Percentiles rank a stretch among this genome's conserved stretches.
phyloP scores from a whole-genome alignment of 2,888 invertebrate species.

The Pheosia gnoma region DNA sequence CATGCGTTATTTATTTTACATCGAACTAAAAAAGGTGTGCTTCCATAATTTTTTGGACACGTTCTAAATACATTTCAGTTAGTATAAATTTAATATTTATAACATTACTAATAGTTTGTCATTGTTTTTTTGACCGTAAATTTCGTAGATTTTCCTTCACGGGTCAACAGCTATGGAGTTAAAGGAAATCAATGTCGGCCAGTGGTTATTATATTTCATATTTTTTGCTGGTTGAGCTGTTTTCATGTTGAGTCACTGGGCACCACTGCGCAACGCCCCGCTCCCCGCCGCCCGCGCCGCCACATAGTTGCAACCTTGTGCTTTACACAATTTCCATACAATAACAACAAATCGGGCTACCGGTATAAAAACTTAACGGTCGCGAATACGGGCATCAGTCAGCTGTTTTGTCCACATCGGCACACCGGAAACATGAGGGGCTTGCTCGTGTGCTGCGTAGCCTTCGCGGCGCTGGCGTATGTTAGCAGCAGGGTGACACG shows the following conservation, averaged over 20 bases:
- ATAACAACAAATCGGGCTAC: conserved; percentile 62
- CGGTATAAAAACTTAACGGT: conserved; percentile 74
- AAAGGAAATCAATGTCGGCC: background rate
- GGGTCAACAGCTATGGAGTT: background rate
- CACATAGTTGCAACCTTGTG: conserved; percentile 72
- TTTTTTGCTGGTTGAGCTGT: conserved; percentile 30
- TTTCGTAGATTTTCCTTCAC: conserved; percentile 1
- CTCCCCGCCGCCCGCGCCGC: conserved; percentile 50
- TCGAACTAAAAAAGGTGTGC: too few species aligned
- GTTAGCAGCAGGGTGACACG: conserved; percentile 80
- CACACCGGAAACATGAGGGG: conserved; percentile 69
- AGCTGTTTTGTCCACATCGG: conserved; percentile 55
- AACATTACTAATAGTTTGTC: background rate
- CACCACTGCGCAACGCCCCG: conserved; percentile 63
- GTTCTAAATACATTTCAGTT: too few species aligned
- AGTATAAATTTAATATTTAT: too few species aligned
- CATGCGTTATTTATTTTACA: too few species aligned
- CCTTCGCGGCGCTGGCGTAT: conserved; percentile 79
- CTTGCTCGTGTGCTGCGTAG: conserved; percentile 69
- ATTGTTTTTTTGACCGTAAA: background rate
- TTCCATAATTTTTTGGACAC: too few species aligned
- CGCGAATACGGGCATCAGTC: conserved; percentile 65
- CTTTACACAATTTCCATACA: conserved; percentile 79
- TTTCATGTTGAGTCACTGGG: conserved; percentile 64
- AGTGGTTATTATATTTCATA: conserved; percentile 8